These are phyloP conservation scores for Nebria salina DNA, from an alignment of 2,888 invertebrate genomes.

Conservation along the genomic window DNA sequence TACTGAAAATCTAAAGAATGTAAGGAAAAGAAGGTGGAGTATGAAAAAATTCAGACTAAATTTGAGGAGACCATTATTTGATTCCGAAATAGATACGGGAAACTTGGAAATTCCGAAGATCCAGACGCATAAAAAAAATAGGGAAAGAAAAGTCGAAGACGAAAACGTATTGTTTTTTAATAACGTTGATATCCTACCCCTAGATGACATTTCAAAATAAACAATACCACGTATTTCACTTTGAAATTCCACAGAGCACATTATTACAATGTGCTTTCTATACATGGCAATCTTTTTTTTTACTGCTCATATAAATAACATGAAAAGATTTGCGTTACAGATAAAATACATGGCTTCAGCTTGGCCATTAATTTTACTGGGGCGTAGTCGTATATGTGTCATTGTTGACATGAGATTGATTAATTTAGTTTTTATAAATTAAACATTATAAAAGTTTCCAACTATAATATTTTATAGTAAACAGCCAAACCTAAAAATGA, in stretches of 20 bases:
- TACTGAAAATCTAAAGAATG: neutral
- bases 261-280: neutral
- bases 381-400: neutral
- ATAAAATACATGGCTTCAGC: neutral
- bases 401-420: neutral
- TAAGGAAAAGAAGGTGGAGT: neutral
- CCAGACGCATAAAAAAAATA: neutral
- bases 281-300: neutral
- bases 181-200: neutral
- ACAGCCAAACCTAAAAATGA: neutral
- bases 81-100: neutral
- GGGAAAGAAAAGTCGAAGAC: neutral
- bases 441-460: neutral
- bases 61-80: neutral
- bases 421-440: neutral
- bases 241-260: neutral
- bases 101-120: neutral
- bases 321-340: neutral
- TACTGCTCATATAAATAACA: neutral
- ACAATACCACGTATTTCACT: neutral
- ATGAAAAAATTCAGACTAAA: neutral
- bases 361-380: neutral
- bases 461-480: neutral
- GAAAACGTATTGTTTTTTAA: neutral
- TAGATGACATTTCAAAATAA: neutral